Percentiles rank a stretch among this genome's conserved stretches.
phyloP scores from a whole-genome alignment of 2,113 vertebrate genomes.

The Bubo bubo region DNA sequence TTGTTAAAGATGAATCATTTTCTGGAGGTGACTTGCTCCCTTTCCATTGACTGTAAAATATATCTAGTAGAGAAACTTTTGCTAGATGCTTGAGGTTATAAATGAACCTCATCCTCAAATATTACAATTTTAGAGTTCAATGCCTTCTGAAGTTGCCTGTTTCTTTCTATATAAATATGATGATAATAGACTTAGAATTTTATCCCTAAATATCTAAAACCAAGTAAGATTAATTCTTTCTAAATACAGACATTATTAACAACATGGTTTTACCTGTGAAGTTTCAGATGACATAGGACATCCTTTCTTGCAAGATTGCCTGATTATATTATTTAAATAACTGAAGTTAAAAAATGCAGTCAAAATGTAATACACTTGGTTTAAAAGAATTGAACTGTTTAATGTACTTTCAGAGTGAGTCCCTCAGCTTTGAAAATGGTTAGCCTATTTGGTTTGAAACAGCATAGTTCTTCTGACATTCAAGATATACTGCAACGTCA shows the following conservation, averaged over 20 bases:
- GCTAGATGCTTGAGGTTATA: not conserved
- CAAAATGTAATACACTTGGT: not conserved
- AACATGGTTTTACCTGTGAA: not conserved
- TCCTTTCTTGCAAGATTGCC: not conserved
- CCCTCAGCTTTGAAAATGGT: not conserved
- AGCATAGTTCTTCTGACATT: not conserved
- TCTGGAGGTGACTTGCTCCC: not conserved
- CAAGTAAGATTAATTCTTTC: not conserved
- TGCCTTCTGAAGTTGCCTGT: not conserved
- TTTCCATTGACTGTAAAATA: not conserved
- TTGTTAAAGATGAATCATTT: not conserved
- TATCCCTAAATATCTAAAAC: not conserved
- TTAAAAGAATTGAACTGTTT: not conserved
- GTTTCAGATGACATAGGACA: not conserved
- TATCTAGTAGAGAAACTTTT: not conserved
- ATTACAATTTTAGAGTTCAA: not conserved
- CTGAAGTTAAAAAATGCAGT: not conserved
- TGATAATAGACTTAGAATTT: not conserved
- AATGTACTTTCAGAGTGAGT: not conserved
- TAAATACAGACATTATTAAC: not conserved
- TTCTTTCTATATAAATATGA: not conserved
- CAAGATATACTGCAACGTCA: not conserved
- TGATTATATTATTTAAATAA: not conserved
- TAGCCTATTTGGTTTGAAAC: not conserved
- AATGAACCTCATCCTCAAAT: not conserved